These are phyloP conservation scores for Schlechtendalia chinensis DNA, from an alignment of 1,140 invertebrate species.

Conservation along the genomic window DNA sequence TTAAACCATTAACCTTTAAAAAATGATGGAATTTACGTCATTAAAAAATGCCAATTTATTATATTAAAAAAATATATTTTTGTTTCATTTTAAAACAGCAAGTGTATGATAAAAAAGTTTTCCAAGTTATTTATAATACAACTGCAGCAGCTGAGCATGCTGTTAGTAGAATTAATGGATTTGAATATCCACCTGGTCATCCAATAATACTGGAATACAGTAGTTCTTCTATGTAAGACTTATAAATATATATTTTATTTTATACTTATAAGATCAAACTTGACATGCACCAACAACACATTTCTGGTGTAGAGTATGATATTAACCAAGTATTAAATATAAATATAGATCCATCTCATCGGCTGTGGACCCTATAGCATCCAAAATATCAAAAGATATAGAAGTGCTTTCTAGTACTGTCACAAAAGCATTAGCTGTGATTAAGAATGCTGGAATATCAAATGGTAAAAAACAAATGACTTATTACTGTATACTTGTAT, in stretches of 20 bases:
- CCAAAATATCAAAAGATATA: conserved; percentile 44
- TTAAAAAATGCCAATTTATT: background rate
- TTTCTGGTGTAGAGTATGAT: too few relatives aligned
- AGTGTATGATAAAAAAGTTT: conserved; percentile 53
- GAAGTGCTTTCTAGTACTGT: conserved; percentile 42
- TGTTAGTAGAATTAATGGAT: conserved; percentile 78
- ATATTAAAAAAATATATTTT: background rate
- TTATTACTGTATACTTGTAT: background rate
- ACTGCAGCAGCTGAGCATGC: conserved; percentile 76
- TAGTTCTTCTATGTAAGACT: conserved; percentile 24
- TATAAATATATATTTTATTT: background rate
- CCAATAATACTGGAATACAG: conserved; percentile 62
- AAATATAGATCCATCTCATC: conserved; percentile 21
- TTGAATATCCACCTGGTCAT: conserved; percentile 83
- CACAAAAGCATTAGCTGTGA: conserved; percentile 37
- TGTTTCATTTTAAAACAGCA: conserved; percentile 26
- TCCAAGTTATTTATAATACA: conserved; percentile 70
- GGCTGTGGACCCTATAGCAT: conserved; percentile 16
- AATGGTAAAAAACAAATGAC: background rate
- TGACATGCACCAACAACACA: too few relatives aligned
- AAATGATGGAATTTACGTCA: background rate
- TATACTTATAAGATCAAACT: background rate
- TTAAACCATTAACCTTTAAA: background rate
- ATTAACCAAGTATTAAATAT: conserved; percentile 2
- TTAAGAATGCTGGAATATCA: conserved; percentile 15